Percentiles rank a stretch among this genome's conserved stretches.
phyloP scores from a whole-genome alignment of 1,140 invertebrate species.

The Papilio polytes region DNA sequence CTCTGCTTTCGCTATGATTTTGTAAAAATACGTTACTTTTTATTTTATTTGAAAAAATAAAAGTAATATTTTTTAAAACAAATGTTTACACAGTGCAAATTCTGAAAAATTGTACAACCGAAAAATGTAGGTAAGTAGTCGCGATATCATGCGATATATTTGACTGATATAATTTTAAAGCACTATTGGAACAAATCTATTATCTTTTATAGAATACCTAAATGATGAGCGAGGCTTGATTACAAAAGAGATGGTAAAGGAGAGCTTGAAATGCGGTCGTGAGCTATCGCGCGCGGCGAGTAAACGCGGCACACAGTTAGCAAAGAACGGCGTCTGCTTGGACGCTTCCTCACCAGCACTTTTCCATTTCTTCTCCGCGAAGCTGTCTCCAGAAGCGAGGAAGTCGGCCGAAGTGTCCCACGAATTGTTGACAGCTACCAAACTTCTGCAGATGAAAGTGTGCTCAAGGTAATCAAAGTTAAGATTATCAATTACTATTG shows the following conservation, averaged over 20 bases:
- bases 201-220: not conserved
- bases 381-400: constrained; percentile 60
- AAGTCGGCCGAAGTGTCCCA: constrained; percentile 65
- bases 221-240: constrained; percentile 59
- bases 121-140: too few species aligned
- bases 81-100: too few species aligned
- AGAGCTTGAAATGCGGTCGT: constrained; percentile 65
- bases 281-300: constrained; percentile 62
- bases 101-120: too few species aligned
- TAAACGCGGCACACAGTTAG: constrained; percentile 64
- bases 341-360: constrained; percentile 60
- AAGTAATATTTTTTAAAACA: too few species aligned
- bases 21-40: too few species aligned
- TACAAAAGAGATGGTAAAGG: constrained; percentile 61
- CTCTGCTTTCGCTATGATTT: too few species aligned
- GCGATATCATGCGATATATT: too few species aligned
- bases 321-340: constrained; percentile 61
- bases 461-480: constrained; percentile 53
- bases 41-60: too few species aligned
- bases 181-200: not conserved
- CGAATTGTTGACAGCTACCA: constrained; percentile 70
- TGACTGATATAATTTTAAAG: not conserved
- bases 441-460: constrained; percentile 72
- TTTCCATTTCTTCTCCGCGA: constrained; percentile 67
- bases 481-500: not conserved